A percentile compares a stretch with the other conserved stretches of the same genome.
These are phyloP conservation scores for Tenthredo scrophulariae DNA, from an alignment of 2,888 invertebrate species.

Conservation along the genomic window DNA sequence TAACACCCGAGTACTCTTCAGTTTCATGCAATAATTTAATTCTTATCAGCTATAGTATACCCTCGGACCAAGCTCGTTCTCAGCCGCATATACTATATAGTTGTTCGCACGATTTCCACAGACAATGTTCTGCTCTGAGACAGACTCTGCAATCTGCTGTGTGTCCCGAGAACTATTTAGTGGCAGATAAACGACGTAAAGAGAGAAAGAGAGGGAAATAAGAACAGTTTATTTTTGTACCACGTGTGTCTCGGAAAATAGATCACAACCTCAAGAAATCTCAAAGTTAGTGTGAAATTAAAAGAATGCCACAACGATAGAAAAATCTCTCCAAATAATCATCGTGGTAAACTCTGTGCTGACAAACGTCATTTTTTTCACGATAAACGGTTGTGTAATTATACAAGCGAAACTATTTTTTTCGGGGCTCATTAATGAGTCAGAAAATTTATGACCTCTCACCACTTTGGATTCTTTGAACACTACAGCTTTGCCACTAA, in stretches of 20 bases:
- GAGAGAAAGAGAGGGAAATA: background rate
- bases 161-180: background rate
- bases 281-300: background rate
- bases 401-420: background rate
- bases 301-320: background rate
- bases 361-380: background rate
- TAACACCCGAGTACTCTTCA: background rate
- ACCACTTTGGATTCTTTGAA: background rate
- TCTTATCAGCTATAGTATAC: background rate
- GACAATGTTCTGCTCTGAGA: background rate
- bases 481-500: too few relatives aligned
- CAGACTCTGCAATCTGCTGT: slow-evolving; percentile 25
- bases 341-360: background rate
- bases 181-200: background rate
- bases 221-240: slow-evolving; percentile 1
- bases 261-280: background rate
- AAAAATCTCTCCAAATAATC: background rate
- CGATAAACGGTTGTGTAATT: background rate
- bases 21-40: background rate
- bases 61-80: background rate
- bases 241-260: background rate
- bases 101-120: background rate
- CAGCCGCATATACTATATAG: background rate
- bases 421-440: background rate
- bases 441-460: background rate